These are phyloP conservation scores for Ptychadena robeensis DNA, from an alignment of 2,797 vertebrate species.

Conservation along the genomic window DNA sequence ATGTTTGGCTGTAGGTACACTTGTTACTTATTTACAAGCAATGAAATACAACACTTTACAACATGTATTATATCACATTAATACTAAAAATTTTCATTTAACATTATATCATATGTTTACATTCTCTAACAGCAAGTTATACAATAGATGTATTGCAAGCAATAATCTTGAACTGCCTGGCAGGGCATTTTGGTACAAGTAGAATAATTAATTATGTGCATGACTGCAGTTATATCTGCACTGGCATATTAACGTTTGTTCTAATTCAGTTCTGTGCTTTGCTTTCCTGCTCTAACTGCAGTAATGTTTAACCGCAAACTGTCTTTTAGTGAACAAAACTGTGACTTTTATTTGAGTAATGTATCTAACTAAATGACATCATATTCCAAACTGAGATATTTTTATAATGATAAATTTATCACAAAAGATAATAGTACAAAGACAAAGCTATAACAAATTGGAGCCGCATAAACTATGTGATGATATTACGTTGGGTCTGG, in stretches of 20 bases:
- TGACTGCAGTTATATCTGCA: slow-evolving; percentile 1
- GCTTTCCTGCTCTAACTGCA: slow-evolving; percentile 14
- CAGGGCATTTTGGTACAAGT: neutral
- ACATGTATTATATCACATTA: too few relatives aligned
- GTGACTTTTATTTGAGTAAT: neutral
- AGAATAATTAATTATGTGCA: slow-evolving; percentile 8
- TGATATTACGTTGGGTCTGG: too few relatives aligned
- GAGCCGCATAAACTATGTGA: neutral
- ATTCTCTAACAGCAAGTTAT: too few relatives aligned
- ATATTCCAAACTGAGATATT: slow-evolving; percentile 9
- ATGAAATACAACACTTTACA: too few relatives aligned
- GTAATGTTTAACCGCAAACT: neutral
- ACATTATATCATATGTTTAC: too few relatives aligned
- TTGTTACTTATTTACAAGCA: too few relatives aligned
- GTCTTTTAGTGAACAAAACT: neutral
- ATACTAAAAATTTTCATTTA: too few relatives aligned
- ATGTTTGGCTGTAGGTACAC: too few relatives aligned
- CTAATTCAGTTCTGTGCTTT: slow-evolving; percentile 16
- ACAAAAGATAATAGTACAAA: neutral
- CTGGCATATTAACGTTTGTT: slow-evolving; percentile 24
- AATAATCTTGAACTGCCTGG: slow-evolving; percentile 12
- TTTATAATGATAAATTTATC: neutral
- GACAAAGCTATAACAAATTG: neutral
- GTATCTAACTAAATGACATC: neutral
- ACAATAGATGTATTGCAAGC: neutral